These are phyloP conservation scores for Lanistes nyassanus DNA, from an alignment of 1,140 invertebrate species.

Conservation along the genomic window DNA sequence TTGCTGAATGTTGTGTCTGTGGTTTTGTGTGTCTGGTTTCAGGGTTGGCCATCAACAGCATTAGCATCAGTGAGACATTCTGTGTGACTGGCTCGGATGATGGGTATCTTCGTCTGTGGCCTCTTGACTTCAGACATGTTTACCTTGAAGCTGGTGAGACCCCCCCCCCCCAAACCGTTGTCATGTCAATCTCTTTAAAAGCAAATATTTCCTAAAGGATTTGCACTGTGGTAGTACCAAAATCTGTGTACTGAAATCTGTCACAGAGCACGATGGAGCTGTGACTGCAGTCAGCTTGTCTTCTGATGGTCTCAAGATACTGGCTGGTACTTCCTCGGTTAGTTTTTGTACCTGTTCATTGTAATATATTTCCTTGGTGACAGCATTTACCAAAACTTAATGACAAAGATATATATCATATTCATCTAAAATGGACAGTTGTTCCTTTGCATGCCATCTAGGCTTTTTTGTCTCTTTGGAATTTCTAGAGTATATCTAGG, in stretches of 20 bases:
- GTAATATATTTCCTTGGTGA: too few relatives aligned
- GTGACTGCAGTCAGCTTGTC: constrained; percentile 62
- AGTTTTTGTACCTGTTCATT: constrained; percentile 22
- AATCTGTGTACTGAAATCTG: constrained; percentile 13
- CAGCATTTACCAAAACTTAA: too few relatives aligned
- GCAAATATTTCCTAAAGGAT: too few relatives aligned
- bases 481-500: too few relatives aligned
- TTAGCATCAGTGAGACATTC: constrained; percentile 64
- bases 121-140: constrained; percentile 66
- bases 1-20: too few relatives aligned
- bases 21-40: constrained; percentile 6
- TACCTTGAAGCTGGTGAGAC: constrained; percentile 63
- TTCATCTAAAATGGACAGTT: too few relatives aligned
- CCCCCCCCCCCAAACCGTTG: background rate
- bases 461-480: too few relatives aligned
- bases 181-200: background rate
- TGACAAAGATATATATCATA: too few relatives aligned
- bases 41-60: constrained; percentile 58
- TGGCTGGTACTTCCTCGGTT: constrained; percentile 62
- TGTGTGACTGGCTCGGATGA: constrained; percentile 68
- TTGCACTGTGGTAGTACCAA: background rate
- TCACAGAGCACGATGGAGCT: constrained; percentile 63
- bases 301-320: constrained; percentile 59
- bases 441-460: too few relatives aligned
- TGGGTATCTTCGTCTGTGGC: constrained; percentile 66